These are phyloP conservation scores for Ridgeia piscesae DNA, from an alignment of 1,140 invertebrate species.

Conservation along the genomic window DNA sequence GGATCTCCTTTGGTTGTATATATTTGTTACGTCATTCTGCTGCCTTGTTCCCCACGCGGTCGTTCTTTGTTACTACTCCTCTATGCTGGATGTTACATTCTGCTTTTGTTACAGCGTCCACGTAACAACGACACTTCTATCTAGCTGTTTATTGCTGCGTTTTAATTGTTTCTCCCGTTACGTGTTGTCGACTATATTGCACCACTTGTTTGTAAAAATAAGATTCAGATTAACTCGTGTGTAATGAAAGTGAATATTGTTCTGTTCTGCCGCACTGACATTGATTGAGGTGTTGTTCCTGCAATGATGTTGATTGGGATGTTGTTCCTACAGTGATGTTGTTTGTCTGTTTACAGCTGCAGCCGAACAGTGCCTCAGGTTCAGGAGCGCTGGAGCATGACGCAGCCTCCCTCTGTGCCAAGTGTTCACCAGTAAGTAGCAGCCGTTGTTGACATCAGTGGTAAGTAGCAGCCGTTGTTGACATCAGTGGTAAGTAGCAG, in stretches of 20 bases:
- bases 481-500: conserved; percentile 62
- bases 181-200: neutral
- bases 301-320: neutral
- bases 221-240: neutral
- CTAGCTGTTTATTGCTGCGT: neutral
- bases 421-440: conserved; percentile 63
- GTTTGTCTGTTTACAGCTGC: conserved; percentile 68
- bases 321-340: neutral
- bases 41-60: neutral
- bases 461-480: conserved; percentile 58
- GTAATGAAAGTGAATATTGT: neutral
- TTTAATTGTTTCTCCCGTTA: neutral
- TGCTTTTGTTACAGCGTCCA: neutral
- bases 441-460: conserved; percentile 46
- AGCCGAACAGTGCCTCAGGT: conserved; percentile 88
- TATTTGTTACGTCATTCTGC: neutral
- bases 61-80: neutral
- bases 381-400: conserved; percentile 96
- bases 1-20: neutral
- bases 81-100: neutral
- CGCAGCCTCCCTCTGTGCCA: conserved; percentile 83
- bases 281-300: neutral
- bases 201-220: neutral
- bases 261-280: neutral
- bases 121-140: neutral